These are phyloP conservation scores for Pocillopora grandis DNA, from an alignment of 92 coral and sea anemone species.

Conservation along the genomic window DNA sequence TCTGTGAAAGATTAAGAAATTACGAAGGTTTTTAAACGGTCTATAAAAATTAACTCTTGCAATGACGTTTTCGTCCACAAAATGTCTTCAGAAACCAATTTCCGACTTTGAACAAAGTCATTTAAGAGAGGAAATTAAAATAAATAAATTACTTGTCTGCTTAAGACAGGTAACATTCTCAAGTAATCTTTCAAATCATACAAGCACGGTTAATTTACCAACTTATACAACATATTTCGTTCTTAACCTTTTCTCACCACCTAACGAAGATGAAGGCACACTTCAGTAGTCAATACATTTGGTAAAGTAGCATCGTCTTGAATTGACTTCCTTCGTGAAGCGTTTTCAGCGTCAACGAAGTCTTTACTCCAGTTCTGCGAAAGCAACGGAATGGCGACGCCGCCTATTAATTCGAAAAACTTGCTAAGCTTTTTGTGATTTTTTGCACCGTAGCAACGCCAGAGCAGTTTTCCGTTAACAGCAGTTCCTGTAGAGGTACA, in stretches of 20 bases:
- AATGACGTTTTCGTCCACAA: no score
- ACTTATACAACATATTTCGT: no score
- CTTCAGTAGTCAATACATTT: background rate
- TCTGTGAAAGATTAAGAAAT: no score
- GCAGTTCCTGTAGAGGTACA: slow-evolving; percentile 4
- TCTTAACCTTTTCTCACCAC: background rate
- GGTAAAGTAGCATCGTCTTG: background rate
- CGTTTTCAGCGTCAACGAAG: background rate
- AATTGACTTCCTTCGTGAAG: background rate
- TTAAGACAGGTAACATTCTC: no score
- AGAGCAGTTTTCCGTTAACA: background rate
- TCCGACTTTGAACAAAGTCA: no score
- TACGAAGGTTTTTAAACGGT: no score
- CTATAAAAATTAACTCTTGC: no score
- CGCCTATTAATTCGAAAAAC: background rate
- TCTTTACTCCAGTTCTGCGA: background rate
- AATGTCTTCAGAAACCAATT: no score
- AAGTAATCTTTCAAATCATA: no score
- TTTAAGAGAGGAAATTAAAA: no score
- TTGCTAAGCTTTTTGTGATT: background rate
- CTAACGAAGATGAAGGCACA: background rate
- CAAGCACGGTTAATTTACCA: no score
- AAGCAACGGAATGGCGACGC: background rate
- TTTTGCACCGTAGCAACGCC: slow-evolving; percentile 1
- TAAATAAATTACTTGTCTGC: no score